phyloP scores from a whole-genome alignment of 1,140 invertebrate genomes.

The Diplogasteroides magnus region DNA sequence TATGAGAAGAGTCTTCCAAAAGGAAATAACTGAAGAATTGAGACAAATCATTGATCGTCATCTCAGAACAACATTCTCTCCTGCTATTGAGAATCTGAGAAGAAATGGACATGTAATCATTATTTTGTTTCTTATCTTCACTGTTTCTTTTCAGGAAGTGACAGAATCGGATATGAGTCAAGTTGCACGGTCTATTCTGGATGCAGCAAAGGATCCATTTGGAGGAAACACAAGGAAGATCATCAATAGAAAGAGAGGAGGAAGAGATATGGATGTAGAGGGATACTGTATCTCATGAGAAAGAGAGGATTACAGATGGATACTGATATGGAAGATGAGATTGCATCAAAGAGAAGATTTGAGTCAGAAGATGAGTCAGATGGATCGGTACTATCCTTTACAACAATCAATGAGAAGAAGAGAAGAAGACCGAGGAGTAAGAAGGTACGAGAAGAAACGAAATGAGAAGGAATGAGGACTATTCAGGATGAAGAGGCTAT shows the following conservation, averaged over 20 bases:
- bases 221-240: not conserved
- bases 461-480: not conserved
- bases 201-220: not conserved
- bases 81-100: conserved; percentile 49
- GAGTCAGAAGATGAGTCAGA: not conserved
- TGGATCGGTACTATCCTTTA: not conserved
- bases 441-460: not conserved
- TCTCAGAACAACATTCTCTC: conserved; percentile 43
- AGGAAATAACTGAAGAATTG: conserved; percentile 43
- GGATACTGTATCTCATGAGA: conserved; percentile 4
- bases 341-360: not conserved
- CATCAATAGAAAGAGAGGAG: conserved; percentile 8
- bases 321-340: not conserved
- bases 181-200: not conserved
- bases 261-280: conserved; percentile 8
- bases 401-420: not conserved
- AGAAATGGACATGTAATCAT: conserved; percentile 42
- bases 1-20: conserved; percentile 36
- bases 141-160: not conserved
- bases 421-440: not conserved
- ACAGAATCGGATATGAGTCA: not conserved
- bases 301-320: not conserved
- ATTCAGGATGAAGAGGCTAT: conserved; percentile 16
- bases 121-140: not conserved
- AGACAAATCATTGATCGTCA: conserved; percentile 48